Base-by-base conservation (phyloP, 2,888 invertebrate species). In the Pediacus dermestoides region DNA sequence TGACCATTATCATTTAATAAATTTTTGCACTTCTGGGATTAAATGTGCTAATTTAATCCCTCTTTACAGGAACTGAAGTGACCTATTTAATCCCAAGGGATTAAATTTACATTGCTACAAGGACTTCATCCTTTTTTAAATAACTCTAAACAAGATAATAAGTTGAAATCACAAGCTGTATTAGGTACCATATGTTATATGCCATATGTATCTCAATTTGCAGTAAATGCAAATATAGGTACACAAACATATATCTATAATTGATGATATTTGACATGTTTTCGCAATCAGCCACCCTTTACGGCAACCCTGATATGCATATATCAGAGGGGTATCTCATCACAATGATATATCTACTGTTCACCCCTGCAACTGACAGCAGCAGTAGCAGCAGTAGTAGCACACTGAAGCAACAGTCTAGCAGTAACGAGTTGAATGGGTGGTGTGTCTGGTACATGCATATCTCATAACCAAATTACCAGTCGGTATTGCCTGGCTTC, bases 231-330 rank as follows among this genome's bases (percentile, higher is more conserved):
- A 14, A 28, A 6, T 25, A 10, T 4, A 9, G 4, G 9, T 10
- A 25, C 10, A 18, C 4, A 25, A 7, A 25, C 11, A 9, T 25
- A 11, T 11, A 25, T 6, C 12, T 31, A 46, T 46, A 46, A 46
- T 41, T 43, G 39, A 46, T 43, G 46, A 41, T 38, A 41, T 42
- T 36, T 43, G 43, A 41, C 46, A 46, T 46, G 46, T 46, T 46
- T 46, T 46, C 37, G 43, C 43, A 44, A 46, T 46, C 46, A 43
- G 40, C 30, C 40, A 43, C 43, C 41, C 42, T 46, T 46, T 45
- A 30, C 18, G 32, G 39, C 42, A 38, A 35, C 45, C 39, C 40
- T 38, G 38, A 35, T 38, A 38, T 39, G 41, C 44, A 44, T 39
- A 42, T 34, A 37, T 36, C n/a, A n/a, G n/a, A n/a, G 33, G 37